Evolutionary conservation across 2,113 vertebrate species (phyloP), one percentile per base, ranked within the genome.

Genomic region (Corapipo altera): DNA sequence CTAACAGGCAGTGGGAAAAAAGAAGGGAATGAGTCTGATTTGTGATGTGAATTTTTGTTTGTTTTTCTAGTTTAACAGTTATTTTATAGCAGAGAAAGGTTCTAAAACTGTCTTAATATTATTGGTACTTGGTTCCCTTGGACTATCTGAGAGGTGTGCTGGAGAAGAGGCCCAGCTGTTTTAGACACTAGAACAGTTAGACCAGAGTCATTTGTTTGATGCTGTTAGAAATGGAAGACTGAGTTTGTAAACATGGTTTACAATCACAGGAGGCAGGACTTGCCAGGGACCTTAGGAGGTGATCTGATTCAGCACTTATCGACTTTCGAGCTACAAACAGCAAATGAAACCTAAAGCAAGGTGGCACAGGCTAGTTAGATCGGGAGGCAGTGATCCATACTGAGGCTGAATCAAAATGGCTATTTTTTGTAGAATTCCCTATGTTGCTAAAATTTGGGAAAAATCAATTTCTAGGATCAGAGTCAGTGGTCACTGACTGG

Each of bases 1-100:
- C 92, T 92, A 96, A 93, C 72, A 89, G 48, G 39, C 15, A 57
- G 24, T 30, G 33, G 55, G 30, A 26, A 91, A 97, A 96, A 93
- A 51, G 4, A 88, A 54, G 6, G 74, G 5, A 16, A 91, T 69
- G 88, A 91, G 88, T 95, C 91, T 91, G 67, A 76, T 93, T 96
- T 91, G 71, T 49, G 85, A 35, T 91, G 74, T 88, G 88, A 37
- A 8, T 69, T 79, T 74, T 16, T 54, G 9, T 72, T 93, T 93
- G 14, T 43, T 95, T 91, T 84, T 37, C 11, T 30, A 72, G 8
- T 66, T 88, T 52, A 52, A 12, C 8, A 27, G 9, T 73, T 59
- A 26, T 57, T 95, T 70, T 74, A 11, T 52, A 71, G 17, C 20
- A 35, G 59, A 33, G 30, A 35, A 88, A 48, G 5, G 12, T 80